Base-by-base conservation (phyloP, 1,140 invertebrate genomes). In the Drosophila sp. region DNA sequence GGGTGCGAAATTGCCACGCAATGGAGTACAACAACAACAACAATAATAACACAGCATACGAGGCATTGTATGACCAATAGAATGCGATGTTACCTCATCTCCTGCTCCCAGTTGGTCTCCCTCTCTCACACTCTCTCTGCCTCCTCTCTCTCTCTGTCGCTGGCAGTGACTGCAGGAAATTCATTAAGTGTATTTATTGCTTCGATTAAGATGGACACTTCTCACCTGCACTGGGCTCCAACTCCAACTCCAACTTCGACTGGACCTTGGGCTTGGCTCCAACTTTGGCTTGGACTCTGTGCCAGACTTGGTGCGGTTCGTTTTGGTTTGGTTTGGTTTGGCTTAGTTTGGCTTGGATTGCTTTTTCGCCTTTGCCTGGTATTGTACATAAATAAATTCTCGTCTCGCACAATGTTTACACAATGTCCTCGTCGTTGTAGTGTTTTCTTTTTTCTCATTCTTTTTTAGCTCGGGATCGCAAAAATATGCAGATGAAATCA, bases 131-230 rank as follows among this genome's bases (percentile, higher is more conserved):
- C n/a, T 13, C 56, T 18, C 13, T 13, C 14, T 14, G 41, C 32
- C 25, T 34, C 9, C 9, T 25, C 27, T 4, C 11, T 11, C 9
- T 38, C 8, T 21, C 40, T 51, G 72, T 65, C 75, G 65, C 82
- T 59, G 51, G 65, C 65, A 61, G 63, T 64, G 80, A 84, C 72
- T 82, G 83, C 78, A 89, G 83, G 83, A 87, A 87, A 87, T 89
- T 87, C 83, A 87, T 87, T 89, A 87, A 89, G 83, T 89, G 83
- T 89, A 87, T 87, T 87, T 87, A 87, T 87, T 89, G 83, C 83
- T 87, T 87, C 83, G 83, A 87, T 87, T 87, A 87, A 87, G 83
- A 87, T 87, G 83, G 83, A 87, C 83, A 87, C 83, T 87, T 89
- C 83, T 87, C 83, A 87, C 83, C 83, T 87, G 83, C 83, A 78